A percentile compares a stretch with the other conserved stretches of the same genome.
Conservation (phyloP, 2,797 vertebrate species). For the Heteromormyrus szaboi region DNA sequence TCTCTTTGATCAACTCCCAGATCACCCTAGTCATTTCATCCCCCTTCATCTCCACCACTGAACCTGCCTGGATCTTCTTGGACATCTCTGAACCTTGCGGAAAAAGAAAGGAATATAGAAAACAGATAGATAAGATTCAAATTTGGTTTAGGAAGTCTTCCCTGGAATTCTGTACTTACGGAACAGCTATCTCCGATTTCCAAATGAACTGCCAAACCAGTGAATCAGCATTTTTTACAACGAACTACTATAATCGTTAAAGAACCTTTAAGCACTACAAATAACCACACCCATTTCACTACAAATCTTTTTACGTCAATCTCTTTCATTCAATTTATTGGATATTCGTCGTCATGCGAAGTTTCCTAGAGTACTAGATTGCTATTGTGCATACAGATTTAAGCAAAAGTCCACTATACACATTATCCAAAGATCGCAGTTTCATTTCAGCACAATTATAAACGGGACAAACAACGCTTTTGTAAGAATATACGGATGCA, state of each 20-base stretch:
- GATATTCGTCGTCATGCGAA: not conserved
- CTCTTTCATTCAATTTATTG: not conserved
- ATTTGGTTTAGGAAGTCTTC: not conserved
- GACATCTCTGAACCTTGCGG: constrained; percentile 67
- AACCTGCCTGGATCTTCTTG: constrained; percentile 82
- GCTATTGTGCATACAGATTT: not conserved
- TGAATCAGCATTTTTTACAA: constrained; percentile 38
- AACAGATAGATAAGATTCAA: not conserved
- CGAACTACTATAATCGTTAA: not conserved
- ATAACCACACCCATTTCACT: not conserved
- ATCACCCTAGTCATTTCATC: constrained; percentile 98
- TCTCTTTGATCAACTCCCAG: constrained; percentile 97
- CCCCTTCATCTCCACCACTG: constrained; percentile 97
- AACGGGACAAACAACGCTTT: not conserved
- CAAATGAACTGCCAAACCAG: constrained; percentile 15
- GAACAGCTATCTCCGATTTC: constrained; percentile 33
- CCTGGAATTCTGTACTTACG: not conserved
- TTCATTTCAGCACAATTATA: not conserved
- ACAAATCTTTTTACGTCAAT: not conserved
- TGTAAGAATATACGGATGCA: not conserved
- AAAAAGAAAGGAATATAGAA: not conserved
- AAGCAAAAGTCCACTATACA: not conserved
- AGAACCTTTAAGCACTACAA: not conserved
- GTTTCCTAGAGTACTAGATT: not conserved
- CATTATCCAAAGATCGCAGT: not conserved